These are phyloP conservation scores for Alaudala cheleensis DNA, from an alignment of 2,113 vertebrate genomes.

Conservation along the genomic window DNA sequence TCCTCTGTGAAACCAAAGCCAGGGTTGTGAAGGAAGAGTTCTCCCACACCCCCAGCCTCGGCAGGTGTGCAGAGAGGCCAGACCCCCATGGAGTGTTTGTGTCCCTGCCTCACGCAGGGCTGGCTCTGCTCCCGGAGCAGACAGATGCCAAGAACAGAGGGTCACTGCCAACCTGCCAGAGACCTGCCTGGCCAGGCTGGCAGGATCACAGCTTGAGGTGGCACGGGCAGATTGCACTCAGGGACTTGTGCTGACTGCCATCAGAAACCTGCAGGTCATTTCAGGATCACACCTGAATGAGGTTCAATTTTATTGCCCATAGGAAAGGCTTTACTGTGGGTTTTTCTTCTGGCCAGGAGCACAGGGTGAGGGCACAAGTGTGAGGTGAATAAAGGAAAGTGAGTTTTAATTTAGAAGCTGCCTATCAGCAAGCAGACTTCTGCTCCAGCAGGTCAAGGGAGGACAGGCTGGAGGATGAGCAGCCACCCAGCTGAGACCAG, in stretches of 20 bases:
- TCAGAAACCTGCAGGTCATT: background rate
- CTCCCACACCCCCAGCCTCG: accelerated
- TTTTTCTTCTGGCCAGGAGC: background rate
- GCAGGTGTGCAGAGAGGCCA: accelerated
- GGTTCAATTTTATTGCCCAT: background rate
- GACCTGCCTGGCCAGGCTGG: background rate
- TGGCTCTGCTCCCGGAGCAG: background rate
- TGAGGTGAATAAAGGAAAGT: background rate
- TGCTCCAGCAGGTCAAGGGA: background rate
- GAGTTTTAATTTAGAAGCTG: background rate
- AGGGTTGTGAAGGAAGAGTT: background rate
- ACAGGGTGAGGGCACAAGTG: background rate
- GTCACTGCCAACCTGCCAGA: background rate
- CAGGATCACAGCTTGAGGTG: background rate
- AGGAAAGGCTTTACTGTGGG: background rate
- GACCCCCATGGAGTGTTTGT: accelerated
- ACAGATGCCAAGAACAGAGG: accelerated
- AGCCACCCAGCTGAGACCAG: background rate
- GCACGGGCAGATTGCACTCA: background rate
- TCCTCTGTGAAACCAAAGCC: constrained; percentile 48
- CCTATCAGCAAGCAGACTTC: background rate
- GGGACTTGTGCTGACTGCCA: background rate
- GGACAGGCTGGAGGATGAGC: background rate
- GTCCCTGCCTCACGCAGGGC: accelerated
- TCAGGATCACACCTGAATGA: background rate